phyloP scores from a whole-genome alignment of 1,140 invertebrate genomes.

The Halesus radiatus region DNA sequence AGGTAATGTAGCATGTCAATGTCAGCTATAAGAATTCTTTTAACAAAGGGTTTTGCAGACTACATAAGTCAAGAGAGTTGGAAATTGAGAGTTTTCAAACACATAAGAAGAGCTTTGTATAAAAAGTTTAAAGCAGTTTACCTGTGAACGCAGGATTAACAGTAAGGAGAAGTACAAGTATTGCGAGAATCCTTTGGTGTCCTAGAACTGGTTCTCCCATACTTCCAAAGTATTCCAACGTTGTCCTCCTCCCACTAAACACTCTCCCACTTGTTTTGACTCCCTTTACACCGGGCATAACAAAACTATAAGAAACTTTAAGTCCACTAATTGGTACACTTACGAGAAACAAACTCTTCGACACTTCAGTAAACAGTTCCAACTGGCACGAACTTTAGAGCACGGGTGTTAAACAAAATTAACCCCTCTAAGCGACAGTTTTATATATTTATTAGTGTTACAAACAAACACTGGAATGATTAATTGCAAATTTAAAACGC shows the following conservation, averaged over 20 bases:
- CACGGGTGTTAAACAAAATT: not conserved
- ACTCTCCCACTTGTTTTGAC: not conserved
- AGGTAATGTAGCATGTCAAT: too few relatives aligned
- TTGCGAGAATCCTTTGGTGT: slow-evolving; percentile 31
- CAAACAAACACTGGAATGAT: slow-evolving; percentile 27
- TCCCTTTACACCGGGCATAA: not conserved
- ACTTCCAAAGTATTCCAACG: slow-evolving; percentile 9
- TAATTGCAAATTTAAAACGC: not conserved
- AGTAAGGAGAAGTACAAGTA: slow-evolving; percentile 46
- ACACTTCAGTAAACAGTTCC: not conserved
- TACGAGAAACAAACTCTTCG: slow-evolving; percentile 12
- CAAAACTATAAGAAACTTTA: not conserved
- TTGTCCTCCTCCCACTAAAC: slow-evolving; percentile 8
- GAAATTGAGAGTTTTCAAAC: too few relatives aligned
- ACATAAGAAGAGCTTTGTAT: too few relatives aligned
- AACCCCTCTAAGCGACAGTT: not conserved
- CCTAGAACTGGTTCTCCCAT: slow-evolving; percentile 15
- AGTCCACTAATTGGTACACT: slow-evolving; percentile 33
- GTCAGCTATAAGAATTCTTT: too few relatives aligned
- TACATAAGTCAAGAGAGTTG: too few relatives aligned
- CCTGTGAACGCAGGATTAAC: slow-evolving; percentile 55
- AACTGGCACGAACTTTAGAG: not conserved
- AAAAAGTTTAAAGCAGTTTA: slow-evolving; percentile 3
- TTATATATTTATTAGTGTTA: slow-evolving; percentile 11
- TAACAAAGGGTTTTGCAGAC: too few relatives aligned